Evolutionary conservation across 1,140 invertebrate species (phyloP), one percentile per base, ranked within the genome.

Genomic region (Mycetomoellerius zeteki): DNA sequence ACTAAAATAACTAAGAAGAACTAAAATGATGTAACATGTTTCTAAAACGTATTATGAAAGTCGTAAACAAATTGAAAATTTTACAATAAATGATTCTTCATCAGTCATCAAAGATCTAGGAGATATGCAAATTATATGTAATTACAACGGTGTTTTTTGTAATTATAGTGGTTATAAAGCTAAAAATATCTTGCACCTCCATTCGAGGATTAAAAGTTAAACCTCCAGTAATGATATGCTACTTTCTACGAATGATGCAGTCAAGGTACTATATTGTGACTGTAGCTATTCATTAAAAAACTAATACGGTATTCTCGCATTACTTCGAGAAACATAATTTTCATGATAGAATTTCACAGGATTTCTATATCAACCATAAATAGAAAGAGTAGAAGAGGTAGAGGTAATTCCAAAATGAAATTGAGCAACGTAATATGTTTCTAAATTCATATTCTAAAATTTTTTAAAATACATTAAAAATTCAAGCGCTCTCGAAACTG

Each of bases 291-390:
- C 64, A 37, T 54, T 47, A 81, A 27, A 69, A 81, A 69, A 37
- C 2, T 10, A 19, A 65, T 65, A 69, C 14, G 12, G 12, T 33
- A 50, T 33, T 64, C 58, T 64, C 56, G 27, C 24, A 33, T 37
- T 37, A 37, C 14, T 50, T 27, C n/a, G 27, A 69, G 30, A 12
- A 43, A 50, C 14, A 4, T 54, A 37, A 67, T 24, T 21, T 30
- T 67, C 0, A 16, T 24, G 14, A 54, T 2, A 47, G 33, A 80
- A 52, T 43, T 24, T 67, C n/a, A 10, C 4, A 30, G 16, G 16
- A 14, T 67, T 19, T 67, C 30, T 52, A 67, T 80, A 37, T 37
- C 69, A 56, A 69, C 4, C 30, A 81, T 54, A 80, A 54, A 81
- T 56, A 37, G 1, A n/a, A n/a, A n/a, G 27, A 27, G 14, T 16